phyloP scores from a whole-genome alignment of 1,140 invertebrate genomes.

The Psilanteris sp. region DNA sequence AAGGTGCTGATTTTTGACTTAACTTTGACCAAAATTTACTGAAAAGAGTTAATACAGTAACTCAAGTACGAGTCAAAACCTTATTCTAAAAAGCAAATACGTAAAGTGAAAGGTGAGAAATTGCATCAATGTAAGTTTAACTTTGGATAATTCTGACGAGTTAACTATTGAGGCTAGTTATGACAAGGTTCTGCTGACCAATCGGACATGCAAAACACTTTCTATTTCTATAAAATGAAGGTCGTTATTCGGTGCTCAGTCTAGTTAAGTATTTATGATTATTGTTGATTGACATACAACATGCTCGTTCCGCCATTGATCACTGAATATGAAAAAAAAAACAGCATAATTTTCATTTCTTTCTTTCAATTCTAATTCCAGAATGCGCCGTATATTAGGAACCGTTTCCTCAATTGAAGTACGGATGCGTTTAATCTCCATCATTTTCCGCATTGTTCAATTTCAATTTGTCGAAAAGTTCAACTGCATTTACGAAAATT shows the following conservation, averaged over 20 bases:
- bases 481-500: neutral
- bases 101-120: constrained; percentile 55
- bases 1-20: no score
- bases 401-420: constrained; percentile 13
- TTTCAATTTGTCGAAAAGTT: no score
- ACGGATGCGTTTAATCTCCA: no score
- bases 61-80: no score
- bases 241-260: constrained; percentile 59
- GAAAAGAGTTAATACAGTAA: no score
- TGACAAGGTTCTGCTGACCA: constrained; percentile 33
- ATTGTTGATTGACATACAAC: constrained; percentile 35
- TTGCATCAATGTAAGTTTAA: constrained; percentile 19
- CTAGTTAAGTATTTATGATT: constrained; percentile 36
- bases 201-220: constrained; percentile 56
- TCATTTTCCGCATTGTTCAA: no score
- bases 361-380: no score
- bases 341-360: constrained; percentile 32
- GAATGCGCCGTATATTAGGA: no score
- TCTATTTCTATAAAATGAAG: constrained; percentile 62
- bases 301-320: constrained; percentile 50
- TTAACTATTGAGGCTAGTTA: constrained; percentile 34
- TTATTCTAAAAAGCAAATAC: constrained; percentile 9
- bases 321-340: constrained; percentile 29
- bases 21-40: no score
- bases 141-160: constrained; percentile 21